phyloP scores from a whole-genome alignment of 2,113 vertebrate species.

The Malurus elegans region DNA sequence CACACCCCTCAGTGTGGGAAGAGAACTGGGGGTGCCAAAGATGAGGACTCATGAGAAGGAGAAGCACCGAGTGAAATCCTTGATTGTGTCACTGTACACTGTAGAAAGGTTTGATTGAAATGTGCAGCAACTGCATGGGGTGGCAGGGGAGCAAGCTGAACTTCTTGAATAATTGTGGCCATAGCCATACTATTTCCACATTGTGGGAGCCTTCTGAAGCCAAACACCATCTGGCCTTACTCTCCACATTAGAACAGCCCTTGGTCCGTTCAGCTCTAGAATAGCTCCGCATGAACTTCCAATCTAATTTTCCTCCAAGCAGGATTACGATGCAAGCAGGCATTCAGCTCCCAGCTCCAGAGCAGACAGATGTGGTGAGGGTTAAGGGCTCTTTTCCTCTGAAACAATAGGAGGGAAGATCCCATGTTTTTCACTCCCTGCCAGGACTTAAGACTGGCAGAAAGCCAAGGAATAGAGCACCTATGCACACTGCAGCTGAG shows the following conservation, averaged over 20 bases:
- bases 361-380: neutral
- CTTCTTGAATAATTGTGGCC: neutral
- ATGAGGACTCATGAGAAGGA: neutral
- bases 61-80: neutral
- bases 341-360: neutral
- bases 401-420: neutral
- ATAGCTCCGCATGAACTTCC: neutral
- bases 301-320: neutral
- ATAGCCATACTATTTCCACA: neutral
- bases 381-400: neutral
- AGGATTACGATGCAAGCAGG: neutral
- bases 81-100: neutral
- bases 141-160: neutral
- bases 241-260: neutral
- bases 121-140: neutral
- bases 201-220: neutral
- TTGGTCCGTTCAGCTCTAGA: neutral
- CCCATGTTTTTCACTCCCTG: neutral
- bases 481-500: neutral
- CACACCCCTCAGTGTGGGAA: neutral
- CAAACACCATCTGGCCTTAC: neutral
- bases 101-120: neutral
- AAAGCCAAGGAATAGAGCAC: neutral
- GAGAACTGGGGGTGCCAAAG: neutral
- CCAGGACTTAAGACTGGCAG: neutral